Evolutionary conservation across 2,888 invertebrate species (phyloP), one percentile per base, ranked within the genome.

Genomic region (Cordylochernes scorpioides): DNA sequence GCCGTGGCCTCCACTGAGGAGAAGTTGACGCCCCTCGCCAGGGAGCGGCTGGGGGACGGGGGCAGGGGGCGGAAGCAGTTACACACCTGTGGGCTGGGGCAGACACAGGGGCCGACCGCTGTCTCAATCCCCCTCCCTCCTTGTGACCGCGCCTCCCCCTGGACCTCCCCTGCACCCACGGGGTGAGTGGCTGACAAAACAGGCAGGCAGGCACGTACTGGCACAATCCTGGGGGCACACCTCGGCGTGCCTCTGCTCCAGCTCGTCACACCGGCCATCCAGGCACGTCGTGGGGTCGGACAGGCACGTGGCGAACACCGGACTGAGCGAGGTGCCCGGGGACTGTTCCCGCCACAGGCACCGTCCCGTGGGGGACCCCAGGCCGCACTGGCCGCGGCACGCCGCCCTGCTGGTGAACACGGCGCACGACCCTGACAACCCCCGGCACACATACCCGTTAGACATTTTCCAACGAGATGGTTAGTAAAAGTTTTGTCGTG

Each of bases 161-260:
- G n/a, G 19, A 18, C 10, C 27, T 10, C 3, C 31, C 13, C 27
- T 29, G 27, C 13, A 29, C 34, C n/a, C n/a, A n/a, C n/a, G n/a
- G n/a, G n/a, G n/a, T n/a, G n/a, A n/a, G n/a, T n/a, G n/a, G n/a
- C n/a, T n/a, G n/a, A n/a, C n/a, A n/a, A n/a, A n/a, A n/a, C n/a
- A n/a, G n/a, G n/a, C n/a, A n/a, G n/a, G n/a, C n/a, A n/a, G n/a
- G n/a, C 15, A 39, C 44, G 46, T 42, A 57, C 57, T 43, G 6
- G 61, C 58, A 44, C 73, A 74, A 46, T 74, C 74, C 47, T 73
- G 72, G 0, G 71, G 72, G 45, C 74, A 74, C 17, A 70, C 59
- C 3, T 54, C 50, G 7, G 50, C 49, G 39, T 60, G 48, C 16
- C 63, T 45, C 14, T 57, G 45, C 48, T 74, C 74, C 32, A 73